These are phyloP conservation scores for Passer montanus DNA, from an alignment of 2,113 vertebrate genomes.

Conservation along the genomic window DNA sequence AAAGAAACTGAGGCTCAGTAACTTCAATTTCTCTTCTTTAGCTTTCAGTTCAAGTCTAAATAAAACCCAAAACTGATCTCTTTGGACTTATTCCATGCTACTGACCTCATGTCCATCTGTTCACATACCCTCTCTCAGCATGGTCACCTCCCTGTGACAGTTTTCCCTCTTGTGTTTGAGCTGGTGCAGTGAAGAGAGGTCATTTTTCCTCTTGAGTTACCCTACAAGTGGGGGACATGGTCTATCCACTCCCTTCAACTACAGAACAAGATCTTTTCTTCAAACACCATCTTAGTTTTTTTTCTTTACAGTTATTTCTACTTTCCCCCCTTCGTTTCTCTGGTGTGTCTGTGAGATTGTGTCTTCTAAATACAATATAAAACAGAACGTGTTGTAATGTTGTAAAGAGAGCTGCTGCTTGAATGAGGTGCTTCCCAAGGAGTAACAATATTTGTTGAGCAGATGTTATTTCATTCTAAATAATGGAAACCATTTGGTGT, in stretches of 20 bases:
- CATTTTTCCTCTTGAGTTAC: background rate
- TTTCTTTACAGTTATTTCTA: background rate
- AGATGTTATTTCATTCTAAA: slow-evolving; percentile 68
- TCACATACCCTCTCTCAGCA: slow-evolving; percentile 1
- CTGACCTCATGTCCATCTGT: slow-evolving; percentile 47
- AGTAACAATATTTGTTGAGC: slow-evolving; percentile 64
- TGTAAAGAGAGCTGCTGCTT: slow-evolving; percentile 54
- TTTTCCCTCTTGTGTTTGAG: background rate
- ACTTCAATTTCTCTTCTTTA: background rate
- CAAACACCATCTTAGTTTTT: background rate
- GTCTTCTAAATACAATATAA: slow-evolving; percentile 3
- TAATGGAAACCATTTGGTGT: slow-evolving; percentile 71
- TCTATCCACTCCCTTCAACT: background rate
- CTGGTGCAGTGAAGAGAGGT: background rate
- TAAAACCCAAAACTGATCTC: background rate
- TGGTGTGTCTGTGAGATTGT: background rate
- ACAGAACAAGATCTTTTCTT: background rate
- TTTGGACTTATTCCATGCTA: slow-evolving; percentile 17
- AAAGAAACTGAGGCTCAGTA: background rate
- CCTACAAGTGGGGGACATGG: background rate
- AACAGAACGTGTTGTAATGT: slow-evolving; percentile 16
- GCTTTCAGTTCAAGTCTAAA: slow-evolving; percentile 23
- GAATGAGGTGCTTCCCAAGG: slow-evolving; percentile 66
- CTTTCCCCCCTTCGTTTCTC: background rate
- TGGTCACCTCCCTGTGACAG: background rate